Conservation (phyloP, 2,797 vertebrate genomes). For the Pangasius macronema region DNA sequence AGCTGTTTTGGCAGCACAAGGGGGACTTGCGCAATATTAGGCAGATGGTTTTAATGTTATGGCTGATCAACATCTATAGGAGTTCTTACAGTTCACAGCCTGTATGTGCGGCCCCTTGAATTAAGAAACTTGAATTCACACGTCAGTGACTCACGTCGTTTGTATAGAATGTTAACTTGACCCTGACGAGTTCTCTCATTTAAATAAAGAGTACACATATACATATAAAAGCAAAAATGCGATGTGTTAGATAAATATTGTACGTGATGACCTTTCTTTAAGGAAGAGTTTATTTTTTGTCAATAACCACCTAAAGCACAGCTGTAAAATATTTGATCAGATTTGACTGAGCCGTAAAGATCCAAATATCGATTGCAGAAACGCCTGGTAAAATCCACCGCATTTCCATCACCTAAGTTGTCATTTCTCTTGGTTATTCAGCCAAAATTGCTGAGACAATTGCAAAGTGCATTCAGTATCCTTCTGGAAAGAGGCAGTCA, state of each 20-base stretch:
- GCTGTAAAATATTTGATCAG: not conserved
- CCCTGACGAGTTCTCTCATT: too few species aligned
- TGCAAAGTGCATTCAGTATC: not conserved
- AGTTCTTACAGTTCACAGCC: too few species aligned
- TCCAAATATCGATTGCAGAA: not conserved
- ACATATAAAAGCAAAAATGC: not conserved
- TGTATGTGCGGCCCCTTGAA: too few species aligned
- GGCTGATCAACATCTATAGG: not conserved
- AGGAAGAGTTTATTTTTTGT: not conserved
- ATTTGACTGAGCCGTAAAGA: not conserved
- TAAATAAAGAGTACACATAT: too few species aligned
- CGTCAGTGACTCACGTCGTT: too few species aligned
- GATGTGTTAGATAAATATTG: not conserved
- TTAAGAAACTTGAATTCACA: too few species aligned
- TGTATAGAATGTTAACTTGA: too few species aligned
- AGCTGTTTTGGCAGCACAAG: too few species aligned
- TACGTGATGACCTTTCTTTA: not conserved
- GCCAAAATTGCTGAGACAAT: not conserved
- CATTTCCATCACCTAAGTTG: not conserved
- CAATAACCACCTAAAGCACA: too few species aligned
- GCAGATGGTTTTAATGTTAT: not conserved
- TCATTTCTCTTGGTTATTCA: not conserved
- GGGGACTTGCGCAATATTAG: too few species aligned
- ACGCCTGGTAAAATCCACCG: not conserved
- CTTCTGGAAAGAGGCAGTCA: not conserved